phyloP scores from a whole-genome alignment of 2,113 vertebrate species.

The Asarcornis scutulata region DNA sequence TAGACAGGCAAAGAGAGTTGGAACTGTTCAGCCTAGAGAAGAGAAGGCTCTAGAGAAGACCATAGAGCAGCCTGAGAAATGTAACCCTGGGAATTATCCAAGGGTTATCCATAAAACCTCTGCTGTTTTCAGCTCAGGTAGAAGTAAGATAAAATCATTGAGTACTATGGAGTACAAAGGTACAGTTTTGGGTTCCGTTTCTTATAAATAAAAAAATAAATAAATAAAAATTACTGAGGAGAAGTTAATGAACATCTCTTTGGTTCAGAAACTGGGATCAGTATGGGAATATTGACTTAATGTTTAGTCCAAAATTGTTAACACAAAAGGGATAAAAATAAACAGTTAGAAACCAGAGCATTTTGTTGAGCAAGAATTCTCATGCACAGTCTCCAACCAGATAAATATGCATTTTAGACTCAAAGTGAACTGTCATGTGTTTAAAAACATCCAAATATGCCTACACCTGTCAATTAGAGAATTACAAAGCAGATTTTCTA shows the following conservation, averaged over 20 bases:
- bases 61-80: background rate
- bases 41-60: background rate
- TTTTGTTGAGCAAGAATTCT: background rate
- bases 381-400: background rate
- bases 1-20: background rate
- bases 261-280: background rate
- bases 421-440: background rate
- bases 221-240: background rate
- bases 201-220: background rate
- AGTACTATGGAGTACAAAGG: background rate
- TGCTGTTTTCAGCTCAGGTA: background rate
- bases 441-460: background rate
- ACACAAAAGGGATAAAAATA: background rate
- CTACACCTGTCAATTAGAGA: background rate
- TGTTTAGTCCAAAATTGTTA: background rate
- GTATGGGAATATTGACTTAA: background rate
- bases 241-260: background rate
- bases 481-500: background rate
- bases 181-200: background rate
- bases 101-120: too few species aligned
- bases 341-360: background rate
- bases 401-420: background rate
- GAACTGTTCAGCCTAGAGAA: background rate
- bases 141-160: background rate
- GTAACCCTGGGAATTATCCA: background rate